phyloP scores from a whole-genome alignment of 2,113 vertebrate species.

The Phrynosoma blainvillii region DNA sequence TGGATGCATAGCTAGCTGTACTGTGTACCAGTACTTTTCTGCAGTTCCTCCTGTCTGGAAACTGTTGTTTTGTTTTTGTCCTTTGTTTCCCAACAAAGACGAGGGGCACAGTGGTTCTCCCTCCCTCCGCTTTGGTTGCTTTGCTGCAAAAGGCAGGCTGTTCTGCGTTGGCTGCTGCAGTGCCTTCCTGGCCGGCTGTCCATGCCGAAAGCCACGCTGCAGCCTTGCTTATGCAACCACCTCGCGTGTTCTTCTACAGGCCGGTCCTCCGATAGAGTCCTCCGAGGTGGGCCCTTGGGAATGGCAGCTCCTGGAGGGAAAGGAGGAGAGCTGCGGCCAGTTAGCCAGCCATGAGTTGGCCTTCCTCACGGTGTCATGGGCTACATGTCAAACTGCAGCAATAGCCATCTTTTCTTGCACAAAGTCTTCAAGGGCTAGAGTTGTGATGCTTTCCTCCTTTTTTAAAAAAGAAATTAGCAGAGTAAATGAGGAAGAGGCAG shows the following conservation, averaged over 20 bases:
- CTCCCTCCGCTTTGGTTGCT: fast-evolving
- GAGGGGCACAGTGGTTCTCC: too few species aligned
- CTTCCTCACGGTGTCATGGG: too few species aligned
- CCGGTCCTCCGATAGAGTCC: too few species aligned
- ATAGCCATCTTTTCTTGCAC: not conserved
- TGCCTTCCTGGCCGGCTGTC: conserved; percentile 51
- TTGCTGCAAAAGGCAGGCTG: conserved; percentile 28
- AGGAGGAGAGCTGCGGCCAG: not conserved
- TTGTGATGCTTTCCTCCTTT: conserved; percentile 5
- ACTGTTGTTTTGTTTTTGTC: too few species aligned
- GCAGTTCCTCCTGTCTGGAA: too few species aligned
- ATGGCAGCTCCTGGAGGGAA: conserved; percentile 39
- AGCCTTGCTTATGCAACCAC: conserved; percentile 42
- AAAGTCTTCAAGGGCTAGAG: conserved; percentile 47
- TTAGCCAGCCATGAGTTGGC: too few species aligned
- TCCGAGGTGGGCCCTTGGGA: conserved; percentile 48
- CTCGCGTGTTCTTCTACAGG: conserved; percentile 50
- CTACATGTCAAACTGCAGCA: not conserved
- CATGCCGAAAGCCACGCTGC: not conserved
- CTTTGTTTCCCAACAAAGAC: not conserved
- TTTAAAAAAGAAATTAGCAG: too few species aligned
- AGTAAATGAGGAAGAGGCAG: too few species aligned
- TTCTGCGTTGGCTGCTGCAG: conserved; percentile 13
- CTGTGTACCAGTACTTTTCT: too few species aligned
- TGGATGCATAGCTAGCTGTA: too few species aligned